Percentiles rank a stretch among this genome's conserved stretches.
These are phyloP conservation scores for Tridacna gigas DNA, from an alignment of 2,888 invertebrate genomes.

Conservation along the genomic window DNA sequence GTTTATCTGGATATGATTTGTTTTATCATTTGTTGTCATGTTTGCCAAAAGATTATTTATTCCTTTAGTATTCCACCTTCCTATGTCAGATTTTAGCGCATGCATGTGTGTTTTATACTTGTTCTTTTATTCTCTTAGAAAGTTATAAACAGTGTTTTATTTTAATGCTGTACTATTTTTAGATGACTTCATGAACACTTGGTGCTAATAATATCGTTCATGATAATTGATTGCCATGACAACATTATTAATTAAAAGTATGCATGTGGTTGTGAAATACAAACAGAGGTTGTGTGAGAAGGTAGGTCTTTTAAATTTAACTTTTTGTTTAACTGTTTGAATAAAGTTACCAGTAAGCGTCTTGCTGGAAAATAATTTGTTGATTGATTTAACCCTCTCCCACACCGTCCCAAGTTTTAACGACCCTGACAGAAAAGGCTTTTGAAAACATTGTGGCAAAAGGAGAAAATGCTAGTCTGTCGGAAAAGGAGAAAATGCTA, in stretches of 20 bases:
- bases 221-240: constrained; percentile 34
- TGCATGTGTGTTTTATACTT: background rate
- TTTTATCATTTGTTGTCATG: background rate
- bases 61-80: background rate
- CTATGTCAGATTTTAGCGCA: background rate
- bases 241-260: background rate
- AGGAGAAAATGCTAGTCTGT: too few species aligned
- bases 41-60: background rate
- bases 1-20: background rate
- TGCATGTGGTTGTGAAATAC: too few species aligned
- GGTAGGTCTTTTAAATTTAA: too few species aligned
- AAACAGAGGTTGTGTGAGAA: too few species aligned
- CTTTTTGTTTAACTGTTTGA: too few species aligned
- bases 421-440: too few species aligned
- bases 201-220: constrained; percentile 42
- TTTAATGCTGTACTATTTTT: background rate
- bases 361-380: too few species aligned
- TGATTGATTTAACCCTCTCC: too few species aligned
- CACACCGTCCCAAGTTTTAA: too few species aligned
- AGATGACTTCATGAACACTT: constrained; percentile 18
- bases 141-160: background rate
- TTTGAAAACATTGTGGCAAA: too few species aligned
- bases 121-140: background rate
- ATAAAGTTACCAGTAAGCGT: too few species aligned
- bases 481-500: too few species aligned